These are phyloP conservation scores for Syrrhaptes paradoxus DNA, from an alignment of 2,113 vertebrate genomes.

Conservation along the genomic window DNA sequence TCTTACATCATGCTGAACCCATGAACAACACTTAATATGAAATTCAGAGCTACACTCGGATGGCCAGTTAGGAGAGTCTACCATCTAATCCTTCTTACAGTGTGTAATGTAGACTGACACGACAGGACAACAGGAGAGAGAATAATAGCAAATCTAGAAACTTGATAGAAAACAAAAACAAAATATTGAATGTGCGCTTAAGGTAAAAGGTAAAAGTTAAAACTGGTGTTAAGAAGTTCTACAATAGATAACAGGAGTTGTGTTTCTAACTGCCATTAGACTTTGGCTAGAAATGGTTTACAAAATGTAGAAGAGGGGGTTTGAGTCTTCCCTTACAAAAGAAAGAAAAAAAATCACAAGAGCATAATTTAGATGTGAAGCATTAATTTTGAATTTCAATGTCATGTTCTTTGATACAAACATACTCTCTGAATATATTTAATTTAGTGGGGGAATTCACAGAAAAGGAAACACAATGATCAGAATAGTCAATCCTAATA, in stretches of 20 bases:
- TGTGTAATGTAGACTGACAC: not conserved
- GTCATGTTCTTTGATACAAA: not conserved
- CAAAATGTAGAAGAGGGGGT: not conserved
- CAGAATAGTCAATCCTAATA: not conserved
- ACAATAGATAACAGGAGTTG: not conserved
- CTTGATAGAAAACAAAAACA: not conserved
- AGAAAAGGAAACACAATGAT: not conserved
- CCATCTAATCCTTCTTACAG: not conserved
- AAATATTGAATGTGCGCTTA: not conserved
- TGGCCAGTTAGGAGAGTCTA: not conserved
- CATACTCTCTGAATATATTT: not conserved
- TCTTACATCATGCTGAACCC: not conserved
- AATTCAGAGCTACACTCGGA: not conserved
- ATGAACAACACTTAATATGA: not conserved
- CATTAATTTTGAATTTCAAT: not conserved
- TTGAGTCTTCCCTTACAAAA: not conserved
- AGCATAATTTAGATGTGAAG: not conserved
- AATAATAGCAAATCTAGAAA: not conserved
- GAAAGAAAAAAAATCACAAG: not conserved
- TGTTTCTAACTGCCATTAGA: not conserved
- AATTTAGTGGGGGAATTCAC: not conserved
- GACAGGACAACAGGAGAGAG: not conserved
- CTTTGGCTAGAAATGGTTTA: not conserved
- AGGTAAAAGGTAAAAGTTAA: not conserved
- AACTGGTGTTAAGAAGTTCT: not conserved